A percentile compares a stretch with the other conserved stretches of the same genome.
phyloP scores from a whole-genome alignment of 2,888 invertebrate species.

The Machimus atricapillus region DNA sequence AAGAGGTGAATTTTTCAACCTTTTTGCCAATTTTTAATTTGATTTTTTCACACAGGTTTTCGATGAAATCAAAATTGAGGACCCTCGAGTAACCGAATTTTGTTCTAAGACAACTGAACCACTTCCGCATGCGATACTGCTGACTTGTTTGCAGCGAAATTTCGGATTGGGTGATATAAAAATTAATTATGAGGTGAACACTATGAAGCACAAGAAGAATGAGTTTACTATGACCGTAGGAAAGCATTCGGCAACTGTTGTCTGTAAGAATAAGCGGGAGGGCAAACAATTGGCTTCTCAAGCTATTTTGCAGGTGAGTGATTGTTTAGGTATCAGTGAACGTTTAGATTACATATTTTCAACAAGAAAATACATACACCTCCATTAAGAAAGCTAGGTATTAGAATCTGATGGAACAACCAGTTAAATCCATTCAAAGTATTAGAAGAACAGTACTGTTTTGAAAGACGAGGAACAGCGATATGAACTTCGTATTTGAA shows the following conservation, averaged over 20 bases:
- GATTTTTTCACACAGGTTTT: constrained; percentile 71
- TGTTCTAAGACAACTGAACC: constrained; percentile 97
- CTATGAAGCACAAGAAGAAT: constrained; percentile 88
- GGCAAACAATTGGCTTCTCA: constrained; percentile 97
- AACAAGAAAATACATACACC: not conserved
- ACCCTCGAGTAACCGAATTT: constrained; percentile 92
- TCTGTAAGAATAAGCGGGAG: constrained; percentile 95
- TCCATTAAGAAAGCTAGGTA: too few relatives aligned
- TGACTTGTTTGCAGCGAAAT: constrained; percentile 91
- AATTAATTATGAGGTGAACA: constrained; percentile 85
- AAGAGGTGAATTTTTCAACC: constrained; percentile 43
- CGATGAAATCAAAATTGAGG: constrained; percentile 91
- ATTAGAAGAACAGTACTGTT: too few relatives aligned
- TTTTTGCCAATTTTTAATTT: constrained; percentile 20
- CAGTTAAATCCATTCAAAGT: too few relatives aligned
- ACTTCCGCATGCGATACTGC: constrained; percentile 89
- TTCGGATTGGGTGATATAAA: constrained; percentile 90
- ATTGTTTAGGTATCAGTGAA: not conserved
- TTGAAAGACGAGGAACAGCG: too few relatives aligned
- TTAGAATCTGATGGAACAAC: too few relatives aligned
- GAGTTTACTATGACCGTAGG: constrained; percentile 95
- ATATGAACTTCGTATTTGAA: too few relatives aligned
- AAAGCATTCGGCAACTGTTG: constrained; percentile 86
- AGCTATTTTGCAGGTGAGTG: constrained; percentile 79
- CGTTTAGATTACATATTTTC: not conserved